Conservation (phyloP, 2,113 vertebrate genomes). For the Corythornis cristatus region DNA sequence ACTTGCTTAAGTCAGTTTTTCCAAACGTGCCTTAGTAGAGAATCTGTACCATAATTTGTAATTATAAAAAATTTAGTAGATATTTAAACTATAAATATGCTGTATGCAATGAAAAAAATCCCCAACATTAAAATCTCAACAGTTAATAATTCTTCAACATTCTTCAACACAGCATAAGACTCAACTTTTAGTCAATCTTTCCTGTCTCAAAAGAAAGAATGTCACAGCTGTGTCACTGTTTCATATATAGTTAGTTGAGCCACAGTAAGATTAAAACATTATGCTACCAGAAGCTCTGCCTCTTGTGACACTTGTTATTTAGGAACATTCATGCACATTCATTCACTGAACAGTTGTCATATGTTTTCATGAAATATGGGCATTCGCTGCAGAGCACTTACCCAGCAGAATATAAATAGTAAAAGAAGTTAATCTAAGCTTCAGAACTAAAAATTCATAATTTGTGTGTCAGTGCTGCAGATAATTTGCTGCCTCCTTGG, state of each 20-base stretch:
- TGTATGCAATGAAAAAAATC: background rate
- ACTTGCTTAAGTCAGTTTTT: background rate
- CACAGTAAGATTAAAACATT: background rate
- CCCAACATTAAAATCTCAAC: background rate
- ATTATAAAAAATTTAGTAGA: background rate
- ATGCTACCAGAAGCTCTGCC: background rate
- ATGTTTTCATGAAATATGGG: background rate
- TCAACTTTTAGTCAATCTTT: background rate
- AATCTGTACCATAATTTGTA: background rate
- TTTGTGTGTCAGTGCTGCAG: background rate
- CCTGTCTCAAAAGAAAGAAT: background rate
- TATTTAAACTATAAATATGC: background rate
- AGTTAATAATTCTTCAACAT: background rate
- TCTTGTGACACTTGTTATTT: background rate
- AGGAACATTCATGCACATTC: background rate
- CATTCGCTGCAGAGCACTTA: background rate
- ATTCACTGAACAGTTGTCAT: background rate
- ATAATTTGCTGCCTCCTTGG: conserved; percentile 6
- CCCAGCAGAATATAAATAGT: background rate
- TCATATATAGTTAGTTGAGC: background rate
- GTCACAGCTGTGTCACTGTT: background rate
- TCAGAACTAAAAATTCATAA: background rate
- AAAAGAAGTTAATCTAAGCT: background rate
- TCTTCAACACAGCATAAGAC: background rate
- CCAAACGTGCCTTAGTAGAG: background rate